Evolutionary conservation across 1,140 invertebrate genomes (phyloP), one percentile per base, ranked within the genome.

Genomic region (Solenopsis fugax): DNA sequence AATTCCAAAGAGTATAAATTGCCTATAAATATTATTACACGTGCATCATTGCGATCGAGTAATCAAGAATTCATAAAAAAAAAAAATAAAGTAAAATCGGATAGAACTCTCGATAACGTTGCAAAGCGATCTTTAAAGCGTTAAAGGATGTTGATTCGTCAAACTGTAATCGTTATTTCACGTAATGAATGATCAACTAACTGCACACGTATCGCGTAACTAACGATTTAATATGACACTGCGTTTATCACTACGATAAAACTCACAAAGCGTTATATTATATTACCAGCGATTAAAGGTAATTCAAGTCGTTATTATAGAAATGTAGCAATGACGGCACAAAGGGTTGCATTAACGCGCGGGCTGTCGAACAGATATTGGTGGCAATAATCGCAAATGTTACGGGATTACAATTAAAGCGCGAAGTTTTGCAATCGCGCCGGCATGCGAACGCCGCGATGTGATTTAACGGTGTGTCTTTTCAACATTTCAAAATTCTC

Each of bases 121-220:
- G 10, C 56, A n/a, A n/a, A 73, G 37, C 13, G 18, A 60, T 21
- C 7, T 41, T 69, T n/a, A 80, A 69, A 80, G 1, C n/a, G 3
- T 18, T 29, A 48, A 72, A 54, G 37, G 2, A 7, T 18, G 0
- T 50, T 29, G 41, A 73, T 60, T 45, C 10, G 6, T 34, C 16
- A 77, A 80, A 48, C 34, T 45, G 76, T 45, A 71, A 73, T 58
- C 9, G 21, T 54, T 21, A 50, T 72, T 56, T 58, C 18, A 9
- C 37, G 18, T 84, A 60, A 60, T 69, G 56, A 64, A 48, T 48
- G 48, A 80, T 84, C 54, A 84, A 60, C 67, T 60, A 34, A 48
- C 41, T 29, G 21, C 50, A 12, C 1, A 24, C n/a, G 18, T 72
- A 84, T 84, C 54, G 52, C 41, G 67, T 73, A 60, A 82, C 52